Percentiles rank a stretch among this genome's conserved stretches.
These are phyloP conservation scores for Cranoglanis bouderius DNA, from an alignment of 2,113 vertebrate genomes.

Conservation along the genomic window DNA sequence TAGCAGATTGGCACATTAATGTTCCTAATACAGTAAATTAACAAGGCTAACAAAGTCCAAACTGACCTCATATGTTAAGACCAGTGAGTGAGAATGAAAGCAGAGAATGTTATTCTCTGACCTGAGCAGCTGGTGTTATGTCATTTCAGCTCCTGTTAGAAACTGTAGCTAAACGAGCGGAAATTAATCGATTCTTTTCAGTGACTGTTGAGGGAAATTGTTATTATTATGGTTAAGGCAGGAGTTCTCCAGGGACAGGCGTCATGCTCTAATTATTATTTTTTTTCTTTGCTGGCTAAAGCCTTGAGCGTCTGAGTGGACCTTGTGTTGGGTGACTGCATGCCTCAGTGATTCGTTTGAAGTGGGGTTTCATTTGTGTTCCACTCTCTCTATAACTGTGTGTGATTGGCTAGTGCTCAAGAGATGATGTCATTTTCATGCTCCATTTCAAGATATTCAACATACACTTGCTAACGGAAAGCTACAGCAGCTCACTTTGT, in stretches of 20 bases:
- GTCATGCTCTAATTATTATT: background rate
- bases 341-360: background rate
- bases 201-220: background rate
- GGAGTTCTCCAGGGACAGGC: background rate
- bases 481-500: background rate
- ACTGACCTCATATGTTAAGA: constrained; percentile 47
- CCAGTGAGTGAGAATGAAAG: constrained; percentile 46
- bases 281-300: background rate
- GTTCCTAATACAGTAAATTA: constrained; percentile 53
- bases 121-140: constrained; percentile 46
- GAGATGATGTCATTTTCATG: background rate
- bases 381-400: background rate
- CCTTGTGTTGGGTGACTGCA: background rate
- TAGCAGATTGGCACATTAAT: constrained; percentile 43
- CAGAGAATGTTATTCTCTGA: constrained; percentile 29
- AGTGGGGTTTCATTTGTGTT: background rate
- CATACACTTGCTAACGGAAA: background rate
- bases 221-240: constrained; percentile 22
- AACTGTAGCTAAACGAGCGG: background rate
- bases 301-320: background rate
- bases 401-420: background rate
- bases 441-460: background rate
- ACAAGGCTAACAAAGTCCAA: constrained; percentile 33
- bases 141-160: constrained; percentile 46
- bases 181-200: constrained; percentile 42